phyloP scores from a whole-genome alignment of 2,888 invertebrate genomes.

The Melanotus villosus region DNA sequence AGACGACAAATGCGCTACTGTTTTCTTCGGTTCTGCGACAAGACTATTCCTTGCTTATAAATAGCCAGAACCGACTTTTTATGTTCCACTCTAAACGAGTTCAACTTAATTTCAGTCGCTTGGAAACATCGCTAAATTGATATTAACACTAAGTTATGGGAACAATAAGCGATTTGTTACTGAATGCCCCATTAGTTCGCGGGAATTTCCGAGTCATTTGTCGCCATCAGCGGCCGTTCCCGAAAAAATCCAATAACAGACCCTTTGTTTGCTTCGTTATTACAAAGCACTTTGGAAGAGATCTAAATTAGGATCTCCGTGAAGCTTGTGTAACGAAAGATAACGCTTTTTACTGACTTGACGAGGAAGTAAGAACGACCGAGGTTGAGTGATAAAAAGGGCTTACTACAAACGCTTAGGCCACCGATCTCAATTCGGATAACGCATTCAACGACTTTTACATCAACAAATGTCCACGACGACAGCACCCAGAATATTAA shows the following conservation, averaged over 20 bases:
- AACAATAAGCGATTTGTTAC: slow-evolving; percentile 44
- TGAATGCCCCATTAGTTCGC: slow-evolving; percentile 38
- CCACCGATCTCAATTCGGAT: slow-evolving; percentile 23
- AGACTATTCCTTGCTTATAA: slow-evolving; percentile 11
- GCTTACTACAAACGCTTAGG: slow-evolving; percentile 9
- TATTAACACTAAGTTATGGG: slow-evolving; percentile 43
- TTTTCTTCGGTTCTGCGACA: neutral
- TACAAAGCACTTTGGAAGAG: slow-evolving; percentile 40
- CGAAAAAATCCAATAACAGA: slow-evolving; percentile 41
- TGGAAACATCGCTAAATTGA: slow-evolving; percentile 43
- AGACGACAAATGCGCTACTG: slow-evolving; percentile 8
- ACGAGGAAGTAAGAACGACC: slow-evolving; percentile 31
- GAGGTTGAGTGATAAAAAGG: slow-evolving; percentile 28
- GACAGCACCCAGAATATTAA: neutral
- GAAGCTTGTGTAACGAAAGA: slow-evolving; percentile 35
- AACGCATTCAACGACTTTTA: slow-evolving; percentile 14
- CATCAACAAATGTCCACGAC: slow-evolving; percentile 10
- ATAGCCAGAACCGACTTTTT: slow-evolving; percentile 19
- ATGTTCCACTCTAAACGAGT: slow-evolving; percentile 33
- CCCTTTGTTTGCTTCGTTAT: slow-evolving; percentile 44
- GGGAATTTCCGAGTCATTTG: slow-evolving; percentile 41
- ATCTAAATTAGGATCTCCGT: slow-evolving; percentile 42
- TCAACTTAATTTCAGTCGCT: slow-evolving; percentile 42
- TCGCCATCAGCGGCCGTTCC: slow-evolving; percentile 38
- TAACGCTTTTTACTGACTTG: slow-evolving; percentile 39